Conservation (phyloP, 2,888 invertebrate species). For the Actias luna region DNA sequence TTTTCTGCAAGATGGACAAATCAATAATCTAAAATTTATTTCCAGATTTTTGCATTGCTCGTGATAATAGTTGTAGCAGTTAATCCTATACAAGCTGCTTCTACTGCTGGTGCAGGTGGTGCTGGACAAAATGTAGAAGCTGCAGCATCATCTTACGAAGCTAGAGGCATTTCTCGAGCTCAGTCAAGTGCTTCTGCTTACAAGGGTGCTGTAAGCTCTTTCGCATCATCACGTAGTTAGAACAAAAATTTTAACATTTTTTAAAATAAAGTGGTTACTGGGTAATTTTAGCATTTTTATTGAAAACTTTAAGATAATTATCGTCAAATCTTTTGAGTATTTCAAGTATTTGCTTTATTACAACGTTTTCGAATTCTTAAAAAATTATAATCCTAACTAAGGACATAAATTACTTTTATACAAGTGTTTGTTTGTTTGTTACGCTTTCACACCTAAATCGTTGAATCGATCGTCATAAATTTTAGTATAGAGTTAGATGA, state of each 20-base stretch:
- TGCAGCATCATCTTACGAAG: neutral
- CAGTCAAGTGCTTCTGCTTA: constrained; percentile 1
- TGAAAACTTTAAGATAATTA: too few relatives aligned
- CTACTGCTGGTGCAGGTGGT: constrained; percentile 8
- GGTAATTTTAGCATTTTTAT: neutral
- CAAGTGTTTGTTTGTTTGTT: too few relatives aligned
- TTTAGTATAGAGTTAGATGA: too few relatives aligned
- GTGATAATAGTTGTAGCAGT: neutral
- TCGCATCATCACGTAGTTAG: neutral
- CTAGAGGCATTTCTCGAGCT: neutral
- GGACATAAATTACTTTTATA: too few relatives aligned
- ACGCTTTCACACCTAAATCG: too few relatives aligned
- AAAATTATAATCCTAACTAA: too few relatives aligned
- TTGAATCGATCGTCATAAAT: too few relatives aligned
- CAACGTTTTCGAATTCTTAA: too few relatives aligned
- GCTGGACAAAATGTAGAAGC: constrained; percentile 10
- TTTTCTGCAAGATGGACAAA: neutral
- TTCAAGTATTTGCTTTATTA: too few relatives aligned
- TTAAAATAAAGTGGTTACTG: constrained; percentile 7
- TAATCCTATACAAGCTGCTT: neutral
- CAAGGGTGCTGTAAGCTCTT: neutral
- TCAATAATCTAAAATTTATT: neutral
- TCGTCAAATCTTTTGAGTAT: too few relatives aligned
- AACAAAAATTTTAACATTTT: neutral
- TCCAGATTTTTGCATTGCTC: constrained; percentile 15